Evolutionary conservation across 1,140 invertebrate species (phyloP).

Genomic region (Calliopsis andreniformis): DNA sequence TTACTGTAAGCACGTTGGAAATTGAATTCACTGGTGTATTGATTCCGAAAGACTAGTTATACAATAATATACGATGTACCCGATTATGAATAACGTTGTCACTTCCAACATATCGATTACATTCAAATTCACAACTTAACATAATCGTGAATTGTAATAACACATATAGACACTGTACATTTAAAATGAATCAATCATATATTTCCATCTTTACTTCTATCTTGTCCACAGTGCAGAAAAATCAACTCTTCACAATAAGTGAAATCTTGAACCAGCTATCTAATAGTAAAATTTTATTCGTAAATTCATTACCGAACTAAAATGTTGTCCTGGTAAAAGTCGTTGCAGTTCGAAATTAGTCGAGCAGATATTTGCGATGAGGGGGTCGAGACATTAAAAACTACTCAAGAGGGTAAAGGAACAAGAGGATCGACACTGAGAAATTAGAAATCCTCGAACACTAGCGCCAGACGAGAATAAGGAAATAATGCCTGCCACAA

Average conservation of each 20-base stretch:
- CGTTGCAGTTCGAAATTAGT: neutral
- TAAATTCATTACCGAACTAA: neutral
- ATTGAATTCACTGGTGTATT: constrained; percentile 6
- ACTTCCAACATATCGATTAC: neutral
- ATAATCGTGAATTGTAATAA: too few species aligned
- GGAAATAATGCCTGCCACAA: constrained; percentile 27
- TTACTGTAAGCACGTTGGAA: constrained; percentile 2
- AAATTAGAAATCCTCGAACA: constrained; percentile 14
- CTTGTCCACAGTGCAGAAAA: too few species aligned
- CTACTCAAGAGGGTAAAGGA: neutral
- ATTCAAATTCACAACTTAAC: neutral
- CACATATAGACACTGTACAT: neutral
- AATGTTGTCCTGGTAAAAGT: neutral
- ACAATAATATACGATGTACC: neutral
- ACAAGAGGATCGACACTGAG: constrained; percentile 7
- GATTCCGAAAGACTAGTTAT: neutral
- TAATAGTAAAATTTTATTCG: too few species aligned
- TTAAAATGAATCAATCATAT: too few species aligned
- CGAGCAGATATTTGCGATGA: neutral
- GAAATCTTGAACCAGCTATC: too few species aligned
- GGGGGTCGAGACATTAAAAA: constrained; percentile 7
- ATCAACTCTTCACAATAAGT: too few species aligned
- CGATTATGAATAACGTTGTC: neutral
- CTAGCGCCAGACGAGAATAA: constrained; percentile 8
- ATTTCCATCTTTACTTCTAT: too few species aligned